Conservation (phyloP, 2,888 invertebrate species). For the Leptinotarsa tumamoca region DNA sequence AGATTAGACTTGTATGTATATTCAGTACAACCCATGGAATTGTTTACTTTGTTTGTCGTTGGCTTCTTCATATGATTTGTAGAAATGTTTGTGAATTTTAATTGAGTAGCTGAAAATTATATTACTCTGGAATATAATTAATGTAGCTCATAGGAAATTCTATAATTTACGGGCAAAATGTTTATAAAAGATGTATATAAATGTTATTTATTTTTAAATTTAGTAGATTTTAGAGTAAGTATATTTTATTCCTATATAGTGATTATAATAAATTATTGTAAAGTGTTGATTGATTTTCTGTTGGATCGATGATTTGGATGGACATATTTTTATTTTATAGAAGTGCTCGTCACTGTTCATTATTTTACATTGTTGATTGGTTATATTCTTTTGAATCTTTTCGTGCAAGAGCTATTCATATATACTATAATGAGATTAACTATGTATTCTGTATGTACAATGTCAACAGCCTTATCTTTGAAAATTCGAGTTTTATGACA, state of each 20-base stretch:
- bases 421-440: constrained; percentile 8
- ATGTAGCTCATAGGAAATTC: constrained; percentile 31
- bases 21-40: background rate
- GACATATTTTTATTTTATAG: constrained; percentile 11
- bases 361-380: background rate
- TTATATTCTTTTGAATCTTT: background rate
- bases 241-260: constrained; percentile 43
- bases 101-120: constrained; percentile 12
- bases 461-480: constrained; percentile 18
- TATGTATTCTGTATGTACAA: constrained; percentile 21
- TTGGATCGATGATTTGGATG: constrained; percentile 31
- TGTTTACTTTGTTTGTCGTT: background rate
- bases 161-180: constrained; percentile 50
- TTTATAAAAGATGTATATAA: constrained; percentile 54
- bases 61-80: background rate
- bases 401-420: background rate
- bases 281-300: constrained; percentile 40
- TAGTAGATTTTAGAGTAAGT: constrained; percentile 45
- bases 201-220: constrained; percentile 55
- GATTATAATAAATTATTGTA: constrained; percentile 37
- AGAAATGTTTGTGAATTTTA: constrained; percentile 4
- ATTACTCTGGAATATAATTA: constrained; percentile 22
- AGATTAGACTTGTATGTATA: background rate
- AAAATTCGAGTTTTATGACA: constrained; percentile 23
- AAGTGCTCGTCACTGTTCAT: background rate